Conservation (phyloP, 2,888 invertebrate genomes). For the Pterostichus madidus region DNA sequence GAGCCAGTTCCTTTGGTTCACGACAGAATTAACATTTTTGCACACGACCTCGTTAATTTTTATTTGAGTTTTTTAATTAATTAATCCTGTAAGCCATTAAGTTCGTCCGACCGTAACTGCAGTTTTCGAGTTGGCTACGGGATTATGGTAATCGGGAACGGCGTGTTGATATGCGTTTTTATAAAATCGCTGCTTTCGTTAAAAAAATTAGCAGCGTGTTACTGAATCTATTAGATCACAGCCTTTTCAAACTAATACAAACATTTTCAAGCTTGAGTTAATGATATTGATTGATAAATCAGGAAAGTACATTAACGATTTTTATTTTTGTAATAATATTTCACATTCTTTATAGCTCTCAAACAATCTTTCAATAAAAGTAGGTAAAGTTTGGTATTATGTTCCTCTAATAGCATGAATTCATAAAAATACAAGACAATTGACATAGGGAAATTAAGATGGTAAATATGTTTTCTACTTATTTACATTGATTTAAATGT, state of each 20-base stretch:
- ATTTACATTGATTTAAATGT: too few relatives aligned
- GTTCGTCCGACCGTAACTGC: conserved; percentile 48
- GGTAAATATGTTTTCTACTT: too few relatives aligned
- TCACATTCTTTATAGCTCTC: too few relatives aligned
- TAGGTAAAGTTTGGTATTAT: too few relatives aligned
- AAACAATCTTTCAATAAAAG: too few relatives aligned
- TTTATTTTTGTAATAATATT: too few relatives aligned
- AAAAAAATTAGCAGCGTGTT: conserved; percentile 34
- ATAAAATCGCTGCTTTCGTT: conserved; percentile 47
- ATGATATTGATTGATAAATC: background rate
- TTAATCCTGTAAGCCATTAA: conserved; percentile 63
- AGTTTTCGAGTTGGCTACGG: conserved; percentile 52
- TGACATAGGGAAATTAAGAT: too few relatives aligned
- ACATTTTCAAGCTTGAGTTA: conserved; percentile 1
- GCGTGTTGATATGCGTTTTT: conserved; percentile 54
- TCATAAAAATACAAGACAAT: too few relatives aligned
- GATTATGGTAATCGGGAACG: conserved; percentile 50
- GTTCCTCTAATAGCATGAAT: too few relatives aligned
- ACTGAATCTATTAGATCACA: conserved; percentile 15
- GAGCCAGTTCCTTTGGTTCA: conserved; percentile 43
- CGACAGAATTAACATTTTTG: conserved; percentile 58
- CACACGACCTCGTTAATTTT: conserved; percentile 63
- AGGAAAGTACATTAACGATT: background rate
- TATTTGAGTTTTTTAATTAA: conserved; percentile 63
- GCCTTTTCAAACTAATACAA: background rate